Percentiles rank a stretch among this genome's conserved stretches.
phyloP scores from a whole-genome alignment of 2,113 vertebrate genomes.

The Tragelaphus scriptus region DNA sequence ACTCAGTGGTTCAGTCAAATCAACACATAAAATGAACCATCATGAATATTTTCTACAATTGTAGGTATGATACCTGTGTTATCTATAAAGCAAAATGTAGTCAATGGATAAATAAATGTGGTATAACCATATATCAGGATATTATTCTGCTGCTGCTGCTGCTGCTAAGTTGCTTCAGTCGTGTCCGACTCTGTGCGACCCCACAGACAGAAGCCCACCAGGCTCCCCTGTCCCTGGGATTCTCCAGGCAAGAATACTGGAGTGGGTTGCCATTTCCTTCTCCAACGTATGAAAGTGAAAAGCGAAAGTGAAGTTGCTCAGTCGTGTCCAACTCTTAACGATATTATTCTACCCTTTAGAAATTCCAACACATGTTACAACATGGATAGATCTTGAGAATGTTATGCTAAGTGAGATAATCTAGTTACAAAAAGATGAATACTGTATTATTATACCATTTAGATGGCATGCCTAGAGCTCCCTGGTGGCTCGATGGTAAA shows the following conservation, averaged over 20 bases:
- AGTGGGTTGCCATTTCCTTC: too few species aligned
- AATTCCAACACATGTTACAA: too few species aligned
- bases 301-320: too few species aligned
- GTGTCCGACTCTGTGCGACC: too few species aligned
- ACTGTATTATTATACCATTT: background rate
- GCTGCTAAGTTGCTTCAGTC: too few species aligned
- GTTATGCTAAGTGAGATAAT: background rate
- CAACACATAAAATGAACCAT: background rate
- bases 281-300: too few species aligned
- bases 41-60: background rate
- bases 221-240: too few species aligned
- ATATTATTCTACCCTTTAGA: background rate
- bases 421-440: background rate
- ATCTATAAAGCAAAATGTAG: background rate
- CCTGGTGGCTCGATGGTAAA: background rate
- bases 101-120: background rate
- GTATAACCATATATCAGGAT: rapidly evolving
- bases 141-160: too few species aligned
- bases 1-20: background rate
- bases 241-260: too few species aligned
- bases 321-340: too few species aligned
- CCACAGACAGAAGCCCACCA: too few species aligned
- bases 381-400: background rate
- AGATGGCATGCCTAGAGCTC: background rate
- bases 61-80: rapidly evolving